Percentiles rank a stretch among this genome's conserved stretches.
Conservation (phyloP, 2,888 invertebrate species). For the Calameuta filiformis region DNA sequence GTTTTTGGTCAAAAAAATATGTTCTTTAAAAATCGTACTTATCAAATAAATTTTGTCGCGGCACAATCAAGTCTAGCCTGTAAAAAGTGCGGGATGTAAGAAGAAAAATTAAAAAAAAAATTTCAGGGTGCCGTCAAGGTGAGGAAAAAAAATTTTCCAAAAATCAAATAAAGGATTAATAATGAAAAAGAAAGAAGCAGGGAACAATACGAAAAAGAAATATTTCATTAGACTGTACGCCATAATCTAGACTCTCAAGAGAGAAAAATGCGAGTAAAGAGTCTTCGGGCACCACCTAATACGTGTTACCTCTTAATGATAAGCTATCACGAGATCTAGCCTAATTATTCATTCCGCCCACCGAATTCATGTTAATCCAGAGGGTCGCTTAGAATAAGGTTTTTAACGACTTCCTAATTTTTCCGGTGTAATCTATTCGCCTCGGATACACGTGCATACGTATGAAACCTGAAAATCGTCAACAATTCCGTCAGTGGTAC, state of each 20-base stretch:
- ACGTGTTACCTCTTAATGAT: slow-evolving; percentile 17
- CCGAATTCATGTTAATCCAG: slow-evolving; percentile 16
- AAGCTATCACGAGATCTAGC: slow-evolving; percentile 22
- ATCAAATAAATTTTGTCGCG: neutral
- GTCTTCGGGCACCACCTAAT: neutral
- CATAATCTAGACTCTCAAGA: neutral
- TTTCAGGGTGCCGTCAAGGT: fast-evolving
- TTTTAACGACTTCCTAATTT: slow-evolving; percentile 10
- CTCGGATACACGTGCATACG: neutral
- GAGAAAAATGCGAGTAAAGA: neutral
- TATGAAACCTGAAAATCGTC: neutral
- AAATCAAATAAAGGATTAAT: neutral
- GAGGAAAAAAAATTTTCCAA: neutral
- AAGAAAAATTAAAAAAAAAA: neutral
- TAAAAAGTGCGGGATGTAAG: neutral
- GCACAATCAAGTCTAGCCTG: fast-evolving
- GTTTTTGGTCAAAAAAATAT: too few species aligned
- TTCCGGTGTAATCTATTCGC: slow-evolving; percentile 4
- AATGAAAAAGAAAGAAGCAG: neutral
- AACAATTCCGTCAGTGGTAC: neutral
- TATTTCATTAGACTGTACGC: neutral
- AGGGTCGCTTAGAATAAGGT: slow-evolving; percentile 2
- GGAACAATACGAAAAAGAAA: neutral
- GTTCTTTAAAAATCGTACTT: too few species aligned
- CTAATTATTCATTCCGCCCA: slow-evolving; percentile 18